Conservation (phyloP, 37 sponge, comb jelly and placozoan species). For the Halisarca cf. caerulea region DNA sequence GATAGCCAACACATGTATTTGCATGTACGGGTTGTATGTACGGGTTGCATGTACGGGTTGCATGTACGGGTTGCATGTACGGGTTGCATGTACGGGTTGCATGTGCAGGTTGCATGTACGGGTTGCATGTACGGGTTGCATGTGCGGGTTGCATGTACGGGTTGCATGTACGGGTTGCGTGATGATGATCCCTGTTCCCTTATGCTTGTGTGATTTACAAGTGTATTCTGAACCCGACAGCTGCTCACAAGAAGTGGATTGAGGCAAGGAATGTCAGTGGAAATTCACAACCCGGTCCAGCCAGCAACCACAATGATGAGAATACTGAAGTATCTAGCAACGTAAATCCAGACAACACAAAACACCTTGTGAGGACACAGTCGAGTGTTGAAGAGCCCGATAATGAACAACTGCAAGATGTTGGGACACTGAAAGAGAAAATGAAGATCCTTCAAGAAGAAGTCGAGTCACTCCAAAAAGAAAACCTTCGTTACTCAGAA, state of each 20-base stretch:
- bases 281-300: not conserved
- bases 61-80: too few species aligned
- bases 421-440: not conserved
- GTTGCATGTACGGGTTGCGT: too few species aligned
- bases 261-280: not conserved
- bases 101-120: too few species aligned
- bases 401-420: not conserved
- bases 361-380: not conserved
- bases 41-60: too few species aligned
- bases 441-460: not conserved
- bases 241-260: not conserved
- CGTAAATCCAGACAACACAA: not conserved
- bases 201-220: too few species aligned
- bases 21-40: too few species aligned
- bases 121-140: too few species aligned
- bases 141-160: too few species aligned
- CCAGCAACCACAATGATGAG: not conserved
- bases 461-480: constrained; percentile 9
- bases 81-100: too few species aligned
- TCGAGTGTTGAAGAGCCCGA: not conserved
- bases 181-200: too few species aligned
- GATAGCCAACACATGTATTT: too few species aligned
- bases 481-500: constrained; percentile 4
- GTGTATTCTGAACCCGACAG: not conserved
- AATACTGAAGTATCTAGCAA: not conserved